Percentiles rank a stretch among this genome's conserved stretches.
Evolutionary conservation across 2,113 vertebrate species (phyloP).

Genomic region (Trichechus manatus): DNA sequence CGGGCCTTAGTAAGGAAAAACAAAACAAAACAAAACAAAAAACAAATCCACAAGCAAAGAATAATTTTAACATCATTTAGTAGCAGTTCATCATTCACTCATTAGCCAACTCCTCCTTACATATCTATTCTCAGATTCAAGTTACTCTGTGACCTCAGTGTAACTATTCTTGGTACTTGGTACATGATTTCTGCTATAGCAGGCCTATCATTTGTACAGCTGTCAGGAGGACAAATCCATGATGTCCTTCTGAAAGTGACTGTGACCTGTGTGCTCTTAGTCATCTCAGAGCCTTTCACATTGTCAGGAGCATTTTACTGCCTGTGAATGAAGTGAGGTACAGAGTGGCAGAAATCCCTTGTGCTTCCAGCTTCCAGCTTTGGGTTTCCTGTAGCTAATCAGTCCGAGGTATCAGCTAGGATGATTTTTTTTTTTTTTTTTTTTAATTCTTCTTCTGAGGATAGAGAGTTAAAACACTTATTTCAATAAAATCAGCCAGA

Average conservation of each 20-base stretch:
- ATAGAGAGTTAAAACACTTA: accelerated
- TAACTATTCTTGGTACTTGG: background rate
- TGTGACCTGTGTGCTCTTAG: accelerated
- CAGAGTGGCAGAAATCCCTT: background rate
- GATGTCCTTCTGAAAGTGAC: background rate
- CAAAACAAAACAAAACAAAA: background rate
- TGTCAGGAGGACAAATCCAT: background rate
- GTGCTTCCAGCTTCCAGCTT: background rate
- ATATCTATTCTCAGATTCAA: background rate
- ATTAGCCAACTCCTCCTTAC: background rate
- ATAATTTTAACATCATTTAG: background rate
- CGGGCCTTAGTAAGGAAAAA: background rate
- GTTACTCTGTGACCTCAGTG: background rate
- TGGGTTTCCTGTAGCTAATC: background rate
- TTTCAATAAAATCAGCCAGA: background rate
- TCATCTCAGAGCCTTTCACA: background rate
- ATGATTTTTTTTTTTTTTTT: background rate
- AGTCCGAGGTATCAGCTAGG: background rate
- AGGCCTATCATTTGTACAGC: background rate
- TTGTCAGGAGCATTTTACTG: background rate
- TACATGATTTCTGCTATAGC: background rate
- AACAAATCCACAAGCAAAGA: background rate
- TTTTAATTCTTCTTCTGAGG: no score
- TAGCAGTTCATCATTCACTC: background rate
- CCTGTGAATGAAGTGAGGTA: background rate